These are phyloP conservation scores for Nicator chloris DNA, from an alignment of 2,113 vertebrate species.

Conservation along the genomic window DNA sequence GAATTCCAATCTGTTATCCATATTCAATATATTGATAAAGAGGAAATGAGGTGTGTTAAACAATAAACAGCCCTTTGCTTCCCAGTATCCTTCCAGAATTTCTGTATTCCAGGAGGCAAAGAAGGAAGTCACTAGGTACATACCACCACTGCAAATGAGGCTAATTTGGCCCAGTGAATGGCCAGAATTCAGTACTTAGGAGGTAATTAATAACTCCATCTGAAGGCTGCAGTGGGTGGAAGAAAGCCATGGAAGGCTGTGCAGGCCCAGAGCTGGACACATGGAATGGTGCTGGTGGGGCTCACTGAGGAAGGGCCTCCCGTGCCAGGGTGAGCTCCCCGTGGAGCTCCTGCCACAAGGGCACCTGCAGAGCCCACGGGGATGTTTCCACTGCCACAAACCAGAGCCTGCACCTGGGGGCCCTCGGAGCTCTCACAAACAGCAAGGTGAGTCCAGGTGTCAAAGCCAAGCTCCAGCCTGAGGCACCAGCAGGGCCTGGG, in stretches of 20 bases:
- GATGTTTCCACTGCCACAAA: neutral
- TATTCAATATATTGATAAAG: neutral
- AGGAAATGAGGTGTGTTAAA: neutral
- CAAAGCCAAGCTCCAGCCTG: neutral
- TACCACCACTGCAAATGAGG: neutral
- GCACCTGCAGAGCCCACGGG: neutral
- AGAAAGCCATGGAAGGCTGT: neutral
- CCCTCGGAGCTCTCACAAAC: neutral
- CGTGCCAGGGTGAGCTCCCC: neutral
- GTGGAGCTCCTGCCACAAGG: neutral
- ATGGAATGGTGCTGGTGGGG: neutral
- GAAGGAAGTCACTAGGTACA: neutral
- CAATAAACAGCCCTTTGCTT: neutral
- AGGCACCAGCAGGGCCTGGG: neutral
- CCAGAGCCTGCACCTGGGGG: neutral
- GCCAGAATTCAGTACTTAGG: neutral
- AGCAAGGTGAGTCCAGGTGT: neutral
- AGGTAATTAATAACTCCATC: neutral
- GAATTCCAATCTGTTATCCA: neutral
- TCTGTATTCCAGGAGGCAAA: neutral
- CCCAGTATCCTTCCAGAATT: neutral
- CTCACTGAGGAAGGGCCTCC: neutral
- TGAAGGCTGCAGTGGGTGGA: neutral
- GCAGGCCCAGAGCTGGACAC: neutral
- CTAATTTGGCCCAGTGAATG: neutral